Base-by-base conservation (phyloP, 2,113 vertebrate species). In the Eidolon helvum region DNA sequence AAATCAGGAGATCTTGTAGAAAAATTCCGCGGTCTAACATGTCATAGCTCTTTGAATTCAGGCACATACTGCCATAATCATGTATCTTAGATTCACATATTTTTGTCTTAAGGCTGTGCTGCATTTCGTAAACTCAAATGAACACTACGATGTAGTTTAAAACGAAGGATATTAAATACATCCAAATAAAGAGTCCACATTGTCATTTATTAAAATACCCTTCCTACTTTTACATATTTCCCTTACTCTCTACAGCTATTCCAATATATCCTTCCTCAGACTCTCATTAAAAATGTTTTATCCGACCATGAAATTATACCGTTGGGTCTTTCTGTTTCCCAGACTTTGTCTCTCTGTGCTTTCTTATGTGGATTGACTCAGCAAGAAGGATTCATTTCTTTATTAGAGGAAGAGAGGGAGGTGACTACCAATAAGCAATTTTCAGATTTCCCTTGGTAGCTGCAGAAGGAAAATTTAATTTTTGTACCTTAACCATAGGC, bases 381-480 rank as follows among this genome's bases (percentile, higher is more conserved):
- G 11, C 40, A 82, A 50, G 45, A 57, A 72, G 59, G 48, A 38
- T 11, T 63, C 19, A 10, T 85, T 71, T 35, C 15, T 43, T n/a
- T 71, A 10, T 71, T 69, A 79, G 57, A 94, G n/a, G 26, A 93
- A 50, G 33, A 84, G 33, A 94, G 7, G 59, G 33, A 87, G 40
- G 8, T 50, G 24, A 43, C 18, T 53, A 14, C 30, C 10, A 18
- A 53, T 33, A 3, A 18, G 43, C 15, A 38, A 35, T n/a, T 66
- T 74, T 65, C 21, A 87, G 33, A 74, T 59, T 75, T 10, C 78
- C 30, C 33, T 61, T 43, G 24, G 35, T 28, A 35, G 53, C 24
- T 90, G 43, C n/a, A 93, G 55, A 33, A 40, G 22, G 9, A 74
- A 89, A 30, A 30, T 35, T 74, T 65, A 53, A 65, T 65, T 72